These are phyloP conservation scores for Catalaphyllia jardinei DNA, from an alignment of 64 coral and sea anemone genomes.

Conservation along the genomic window DNA sequence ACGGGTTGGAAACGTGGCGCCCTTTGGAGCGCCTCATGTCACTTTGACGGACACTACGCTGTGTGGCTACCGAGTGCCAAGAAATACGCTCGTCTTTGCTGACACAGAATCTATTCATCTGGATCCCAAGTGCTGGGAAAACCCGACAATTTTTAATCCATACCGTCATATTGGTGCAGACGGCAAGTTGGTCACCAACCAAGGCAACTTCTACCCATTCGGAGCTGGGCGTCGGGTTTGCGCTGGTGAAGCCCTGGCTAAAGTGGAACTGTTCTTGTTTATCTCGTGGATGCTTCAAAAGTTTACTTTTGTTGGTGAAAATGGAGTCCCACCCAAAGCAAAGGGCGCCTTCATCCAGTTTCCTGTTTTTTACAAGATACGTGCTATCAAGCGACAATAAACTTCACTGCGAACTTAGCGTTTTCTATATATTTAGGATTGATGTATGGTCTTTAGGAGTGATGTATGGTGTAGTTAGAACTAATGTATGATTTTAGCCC, in stretches of 20 bases:
- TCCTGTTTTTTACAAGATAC: slow-evolving; percentile 39
- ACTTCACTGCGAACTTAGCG: not conserved
- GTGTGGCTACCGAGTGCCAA: slow-evolving; percentile 35
- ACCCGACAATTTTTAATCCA: slow-evolving; percentile 28
- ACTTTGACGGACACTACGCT: not conserved
- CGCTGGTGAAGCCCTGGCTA: slow-evolving; percentile 33
- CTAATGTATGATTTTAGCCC: too few relatives aligned
- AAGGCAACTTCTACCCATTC: slow-evolving; percentile 16
- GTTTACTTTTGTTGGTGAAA: not conserved
- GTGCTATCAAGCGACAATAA: slow-evolving; percentile 21
- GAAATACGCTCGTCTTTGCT: not conserved
- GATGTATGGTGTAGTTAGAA: too few relatives aligned
- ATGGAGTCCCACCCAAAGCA: not conserved
- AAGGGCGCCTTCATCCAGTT: not conserved
- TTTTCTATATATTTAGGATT: too few relatives aligned
- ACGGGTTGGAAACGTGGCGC: not conserved
- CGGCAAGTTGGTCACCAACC: slow-evolving; percentile 23
- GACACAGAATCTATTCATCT: slow-evolving; percentile 29
- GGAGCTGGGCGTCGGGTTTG: slow-evolving; percentile 24
- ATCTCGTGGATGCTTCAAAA: slow-evolving; percentile 18
- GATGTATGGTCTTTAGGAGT: too few relatives aligned
- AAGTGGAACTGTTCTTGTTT: slow-evolving; percentile 39
- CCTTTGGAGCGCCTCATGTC: slow-evolving; percentile 2
- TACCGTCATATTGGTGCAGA: slow-evolving; percentile 30
- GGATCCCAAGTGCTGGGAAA: slow-evolving; percentile 31